Conservation (phyloP, 2,888 invertebrate species). For the Lasioglossum pauxillum region DNA sequence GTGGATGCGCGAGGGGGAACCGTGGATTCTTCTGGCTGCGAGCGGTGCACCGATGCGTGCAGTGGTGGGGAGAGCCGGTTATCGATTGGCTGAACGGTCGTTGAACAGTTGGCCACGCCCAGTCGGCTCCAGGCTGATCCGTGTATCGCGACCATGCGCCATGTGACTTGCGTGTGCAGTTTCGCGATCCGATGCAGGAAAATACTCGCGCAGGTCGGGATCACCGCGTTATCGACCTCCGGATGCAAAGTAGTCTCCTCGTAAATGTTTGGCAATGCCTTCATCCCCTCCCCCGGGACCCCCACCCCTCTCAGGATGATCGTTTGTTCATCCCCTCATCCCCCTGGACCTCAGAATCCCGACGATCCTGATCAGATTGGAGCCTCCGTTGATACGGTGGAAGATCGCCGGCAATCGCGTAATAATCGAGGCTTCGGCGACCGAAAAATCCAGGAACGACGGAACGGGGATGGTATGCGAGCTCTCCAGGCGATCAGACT, state of each 20-base stretch:
- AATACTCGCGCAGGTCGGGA: constrained; percentile 62
- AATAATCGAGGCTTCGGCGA: constrained; percentile 3
- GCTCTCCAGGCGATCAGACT: neutral
- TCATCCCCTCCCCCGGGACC: constrained; percentile 5
- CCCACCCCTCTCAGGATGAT: neutral
- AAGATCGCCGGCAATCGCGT: constrained; percentile 13
- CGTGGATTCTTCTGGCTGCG: constrained; percentile 46
- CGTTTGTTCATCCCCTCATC: neutral
- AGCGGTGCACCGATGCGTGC: constrained; percentile 40
- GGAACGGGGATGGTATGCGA: neutral
- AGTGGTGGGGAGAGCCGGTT: constrained; percentile 75
- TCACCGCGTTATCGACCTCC: constrained; percentile 70
- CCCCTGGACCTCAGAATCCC: neutral
- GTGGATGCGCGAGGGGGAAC: constrained; percentile 39
- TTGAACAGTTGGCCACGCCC: constrained; percentile 66
- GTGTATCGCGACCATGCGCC: constrained; percentile 64
- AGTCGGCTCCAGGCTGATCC: constrained; percentile 28
- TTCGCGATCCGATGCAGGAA: constrained; percentile 59
- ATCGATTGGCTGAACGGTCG: constrained; percentile 80
- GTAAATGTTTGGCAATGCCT: constrained; percentile 68
- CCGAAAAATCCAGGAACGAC: neutral
- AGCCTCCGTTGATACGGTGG: constrained; percentile 1
- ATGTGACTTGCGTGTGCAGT: constrained; percentile 66
- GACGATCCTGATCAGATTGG: constrained; percentile 2
- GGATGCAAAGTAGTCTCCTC: constrained; percentile 71